Conservation (phyloP, 2,888 invertebrate species). For the Latrodectus elegans region DNA sequence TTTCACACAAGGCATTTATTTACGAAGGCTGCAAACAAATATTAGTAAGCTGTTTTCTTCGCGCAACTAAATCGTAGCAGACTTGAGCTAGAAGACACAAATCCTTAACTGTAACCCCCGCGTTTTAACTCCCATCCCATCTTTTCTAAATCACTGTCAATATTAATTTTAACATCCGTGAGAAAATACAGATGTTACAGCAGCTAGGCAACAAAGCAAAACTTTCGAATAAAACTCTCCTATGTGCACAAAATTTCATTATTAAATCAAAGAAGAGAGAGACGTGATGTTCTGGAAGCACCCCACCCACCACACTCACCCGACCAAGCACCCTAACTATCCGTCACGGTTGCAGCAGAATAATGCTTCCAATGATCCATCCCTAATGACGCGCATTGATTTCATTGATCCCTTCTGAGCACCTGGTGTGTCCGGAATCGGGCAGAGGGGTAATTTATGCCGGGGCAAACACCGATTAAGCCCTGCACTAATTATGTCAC, state of each 20-base stretch:
- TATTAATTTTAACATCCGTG: slow-evolving; percentile 3
- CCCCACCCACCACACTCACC: neutral
- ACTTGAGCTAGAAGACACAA: neutral
- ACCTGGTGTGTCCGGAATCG: slow-evolving; percentile 45
- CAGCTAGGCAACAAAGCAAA: neutral
- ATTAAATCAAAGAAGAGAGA: slow-evolving; percentile 1
- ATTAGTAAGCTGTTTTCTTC: neutral
- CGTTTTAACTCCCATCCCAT: neutral
- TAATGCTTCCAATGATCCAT: slow-evolving; percentile 3
- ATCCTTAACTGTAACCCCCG: neutral
- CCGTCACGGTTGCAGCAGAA: neutral
- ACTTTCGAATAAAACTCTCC: neutral
- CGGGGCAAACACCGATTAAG: slow-evolving; percentile 31
- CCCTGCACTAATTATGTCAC: slow-evolving; percentile 44
- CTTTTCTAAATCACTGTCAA: slow-evolving; percentile 5
- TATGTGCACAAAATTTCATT: neutral
- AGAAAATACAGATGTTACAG: neutral
- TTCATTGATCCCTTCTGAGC: slow-evolving; percentile 34
- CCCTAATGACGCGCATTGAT: slow-evolving; percentile 40
- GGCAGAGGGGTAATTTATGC: slow-evolving; percentile 47
- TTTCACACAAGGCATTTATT: no score
- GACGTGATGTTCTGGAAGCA: neutral
- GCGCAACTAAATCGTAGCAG: no score
- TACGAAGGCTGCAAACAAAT: neutral
- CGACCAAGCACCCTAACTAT: slow-evolving; percentile 1